Evolutionary conservation across 1,140 invertebrate genomes (phyloP).

Genomic region (Diachasmimorpha longicaudata): DNA sequence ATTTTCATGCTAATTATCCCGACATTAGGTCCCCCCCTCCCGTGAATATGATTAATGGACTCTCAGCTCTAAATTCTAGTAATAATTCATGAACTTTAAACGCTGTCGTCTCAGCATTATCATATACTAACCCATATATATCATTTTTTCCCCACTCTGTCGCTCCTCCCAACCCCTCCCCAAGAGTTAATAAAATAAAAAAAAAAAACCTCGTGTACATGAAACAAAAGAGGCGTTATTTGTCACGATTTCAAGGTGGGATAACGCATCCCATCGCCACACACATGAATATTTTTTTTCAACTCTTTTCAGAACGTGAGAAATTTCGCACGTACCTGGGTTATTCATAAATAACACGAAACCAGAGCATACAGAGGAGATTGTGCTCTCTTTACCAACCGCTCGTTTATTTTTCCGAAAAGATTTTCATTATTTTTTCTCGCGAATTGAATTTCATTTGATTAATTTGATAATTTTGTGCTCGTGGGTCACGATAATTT

Average conservation of each 20-base stretch:
- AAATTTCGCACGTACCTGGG: conserved; percentile 12
- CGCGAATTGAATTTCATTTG: not conserved
- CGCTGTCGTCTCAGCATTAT: not conserved
- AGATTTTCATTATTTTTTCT: not conserved
- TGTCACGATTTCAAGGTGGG: conserved; percentile 8
- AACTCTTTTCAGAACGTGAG: conserved; percentile 5
- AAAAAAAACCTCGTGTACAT: not conserved
- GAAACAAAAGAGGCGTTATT: conserved; percentile 13
- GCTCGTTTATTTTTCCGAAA: not conserved
- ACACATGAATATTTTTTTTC: not conserved
- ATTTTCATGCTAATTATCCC: conserved; percentile 10
- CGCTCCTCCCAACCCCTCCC: too few relatives aligned
- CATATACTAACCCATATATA: conserved; percentile 1
- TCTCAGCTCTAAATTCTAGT: not conserved
- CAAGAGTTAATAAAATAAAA: not conserved
- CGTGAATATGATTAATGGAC: conserved; percentile 10
- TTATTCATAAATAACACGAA: conserved; percentile 1
- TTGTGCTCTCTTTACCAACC: not conserved
- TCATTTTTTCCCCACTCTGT: not conserved
- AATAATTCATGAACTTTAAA: conserved; percentile 9
- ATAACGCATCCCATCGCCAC: conserved; percentile 9
- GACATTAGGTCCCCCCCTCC: not conserved
- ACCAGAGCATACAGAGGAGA: not conserved
- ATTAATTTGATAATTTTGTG: too few relatives aligned
- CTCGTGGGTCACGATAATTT: too few relatives aligned